phyloP scores from a whole-genome alignment of 1,140 invertebrate genomes.

The Hyphantria cunea region DNA sequence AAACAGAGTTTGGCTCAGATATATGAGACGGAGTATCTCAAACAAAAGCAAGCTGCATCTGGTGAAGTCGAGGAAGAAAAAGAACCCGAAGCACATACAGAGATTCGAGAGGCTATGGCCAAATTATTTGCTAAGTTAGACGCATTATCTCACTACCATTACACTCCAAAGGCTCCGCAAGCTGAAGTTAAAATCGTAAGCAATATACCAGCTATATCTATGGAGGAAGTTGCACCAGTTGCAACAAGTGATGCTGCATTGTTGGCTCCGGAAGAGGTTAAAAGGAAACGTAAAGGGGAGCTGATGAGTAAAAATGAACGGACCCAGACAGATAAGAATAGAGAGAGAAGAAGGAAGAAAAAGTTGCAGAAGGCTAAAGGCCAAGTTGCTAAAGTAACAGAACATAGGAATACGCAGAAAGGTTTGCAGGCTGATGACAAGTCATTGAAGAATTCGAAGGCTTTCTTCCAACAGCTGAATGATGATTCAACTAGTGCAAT shows the following conservation, averaged over 20 bases:
- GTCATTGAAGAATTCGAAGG: constrained; percentile 88
- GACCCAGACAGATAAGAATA: constrained; percentile 93
- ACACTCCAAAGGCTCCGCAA: constrained; percentile 92
- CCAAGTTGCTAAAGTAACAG: constrained; percentile 82
- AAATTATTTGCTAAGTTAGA: constrained; percentile 94
- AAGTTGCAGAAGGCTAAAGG: constrained; percentile 85
- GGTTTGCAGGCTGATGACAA: constrained; percentile 75
- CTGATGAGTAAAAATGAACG: constrained; percentile 91
- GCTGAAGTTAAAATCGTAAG: constrained; percentile 95
- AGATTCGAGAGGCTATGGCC: constrained; percentile 90
- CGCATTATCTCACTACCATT: constrained; percentile 96
- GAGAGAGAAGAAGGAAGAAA: constrained; percentile 95
- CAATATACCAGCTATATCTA: constrained; percentile 94
- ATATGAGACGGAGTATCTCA: constrained; percentile 96
- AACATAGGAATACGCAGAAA: constrained; percentile 85
- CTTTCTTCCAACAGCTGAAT: constrained; percentile 92
- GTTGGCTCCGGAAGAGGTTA: constrained; percentile 97
- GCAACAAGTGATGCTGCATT: constrained; percentile 91
- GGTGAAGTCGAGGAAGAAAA: constrained; percentile 86
- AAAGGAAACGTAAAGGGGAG: constrained; percentile 90
- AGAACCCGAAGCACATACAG: constrained; percentile 87
- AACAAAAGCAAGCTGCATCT: constrained; percentile 87
- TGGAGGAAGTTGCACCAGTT: constrained; percentile 98
- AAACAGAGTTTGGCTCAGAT: constrained; percentile 97
- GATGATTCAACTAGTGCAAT: constrained; percentile 84